Percentiles rank a stretch among this genome's conserved stretches.
Evolutionary conservation across 2,113 vertebrate genomes (phyloP).

Genomic region (Hepsetus odoe): DNA sequence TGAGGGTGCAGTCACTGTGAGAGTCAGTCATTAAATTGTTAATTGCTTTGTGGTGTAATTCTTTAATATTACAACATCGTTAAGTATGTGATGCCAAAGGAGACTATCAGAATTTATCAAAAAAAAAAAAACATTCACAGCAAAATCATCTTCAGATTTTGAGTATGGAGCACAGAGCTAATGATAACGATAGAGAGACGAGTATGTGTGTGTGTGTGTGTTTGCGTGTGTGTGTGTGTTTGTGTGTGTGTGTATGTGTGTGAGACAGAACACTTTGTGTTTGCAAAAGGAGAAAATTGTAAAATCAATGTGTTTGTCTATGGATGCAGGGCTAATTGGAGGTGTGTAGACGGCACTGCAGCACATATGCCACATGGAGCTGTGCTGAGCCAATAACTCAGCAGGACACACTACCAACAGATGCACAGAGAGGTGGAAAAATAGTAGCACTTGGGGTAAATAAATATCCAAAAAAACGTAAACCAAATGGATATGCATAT

Average conservation of each 20-base stretch:
- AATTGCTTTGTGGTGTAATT: slow-evolving; percentile 41
- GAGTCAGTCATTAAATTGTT: slow-evolving; percentile 18
- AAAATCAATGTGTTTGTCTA: slow-evolving; percentile 59
- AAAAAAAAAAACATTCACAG: not conserved
- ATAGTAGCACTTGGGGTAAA: not conserved
- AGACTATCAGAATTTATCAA: slow-evolving; percentile 18
- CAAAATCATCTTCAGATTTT: slow-evolving; percentile 30
- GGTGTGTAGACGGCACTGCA: slow-evolving; percentile 56
- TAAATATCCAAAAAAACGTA: slow-evolving; percentile 1
- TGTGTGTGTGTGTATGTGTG: slow-evolving; percentile 24
- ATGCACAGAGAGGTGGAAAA: slow-evolving; percentile 39
- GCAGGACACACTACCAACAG: slow-evolving; percentile 55
- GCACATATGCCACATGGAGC: slow-evolving; percentile 59
- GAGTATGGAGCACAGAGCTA: slow-evolving; percentile 22
- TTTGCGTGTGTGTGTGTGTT: slow-evolving; percentile 8
- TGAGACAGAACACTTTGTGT: slow-evolving; percentile 3
- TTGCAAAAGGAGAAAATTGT: slow-evolving; percentile 30
- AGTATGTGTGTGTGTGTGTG: slow-evolving; percentile 21
- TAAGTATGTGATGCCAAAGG: slow-evolving; percentile 36
- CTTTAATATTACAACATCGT: slow-evolving; percentile 47
- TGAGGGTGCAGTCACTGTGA: slow-evolving; percentile 11
- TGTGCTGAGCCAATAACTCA: slow-evolving; percentile 61
- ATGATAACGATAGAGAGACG: slow-evolving; percentile 18
- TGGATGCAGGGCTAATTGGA: slow-evolving; percentile 61
- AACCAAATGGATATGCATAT: not conserved